phyloP scores from a whole-genome alignment of 2,113 vertebrate genomes.

The Spea bombifrons region DNA sequence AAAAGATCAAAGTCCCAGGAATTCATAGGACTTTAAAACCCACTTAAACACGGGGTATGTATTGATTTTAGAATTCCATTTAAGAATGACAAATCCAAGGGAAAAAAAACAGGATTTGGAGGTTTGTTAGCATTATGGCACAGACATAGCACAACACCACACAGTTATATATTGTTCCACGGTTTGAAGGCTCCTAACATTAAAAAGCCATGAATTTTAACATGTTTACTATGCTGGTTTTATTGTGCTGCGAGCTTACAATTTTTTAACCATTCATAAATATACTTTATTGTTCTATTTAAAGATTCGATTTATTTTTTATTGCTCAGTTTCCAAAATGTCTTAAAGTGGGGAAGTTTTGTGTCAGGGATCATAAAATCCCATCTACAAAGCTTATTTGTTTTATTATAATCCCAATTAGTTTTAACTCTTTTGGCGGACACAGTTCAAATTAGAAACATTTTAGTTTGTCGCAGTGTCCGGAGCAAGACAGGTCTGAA shows the following conservation, averaged over 20 bases:
- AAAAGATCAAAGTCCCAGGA: too few species aligned
- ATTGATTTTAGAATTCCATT: too few species aligned
- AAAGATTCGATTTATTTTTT: constrained; percentile 47
- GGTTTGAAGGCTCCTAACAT: neutral
- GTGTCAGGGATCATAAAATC: constrained; percentile 45
- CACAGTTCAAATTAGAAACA: too few species aligned
- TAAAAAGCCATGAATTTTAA: neutral
- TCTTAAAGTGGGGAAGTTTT: constrained; percentile 42
- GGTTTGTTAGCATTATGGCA: too few species aligned
- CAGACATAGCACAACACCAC: too few species aligned
- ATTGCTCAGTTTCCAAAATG: constrained; percentile 24
- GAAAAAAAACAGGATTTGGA: too few species aligned
- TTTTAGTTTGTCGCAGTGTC: too few species aligned
- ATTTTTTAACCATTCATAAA: constrained; percentile 45
- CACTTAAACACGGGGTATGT: too few species aligned
- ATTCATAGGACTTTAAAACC: too few species aligned
- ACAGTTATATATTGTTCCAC: neutral
- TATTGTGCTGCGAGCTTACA: constrained; percentile 9
- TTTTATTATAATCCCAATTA: constrained; percentile 48
- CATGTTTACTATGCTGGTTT: constrained; percentile 14
- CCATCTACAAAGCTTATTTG: constrained; percentile 39
- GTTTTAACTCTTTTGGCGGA: constrained; percentile 18
- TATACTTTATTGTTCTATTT: constrained; percentile 44
- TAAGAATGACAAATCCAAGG: too few species aligned
- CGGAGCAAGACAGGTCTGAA: too few species aligned